A percentile compares a stretch with the other conserved stretches of the same genome.
These are phyloP conservation scores for Aspidiotus rigidus DNA, from an alignment of 2,888 invertebrate species.

Conservation along the genomic window DNA sequence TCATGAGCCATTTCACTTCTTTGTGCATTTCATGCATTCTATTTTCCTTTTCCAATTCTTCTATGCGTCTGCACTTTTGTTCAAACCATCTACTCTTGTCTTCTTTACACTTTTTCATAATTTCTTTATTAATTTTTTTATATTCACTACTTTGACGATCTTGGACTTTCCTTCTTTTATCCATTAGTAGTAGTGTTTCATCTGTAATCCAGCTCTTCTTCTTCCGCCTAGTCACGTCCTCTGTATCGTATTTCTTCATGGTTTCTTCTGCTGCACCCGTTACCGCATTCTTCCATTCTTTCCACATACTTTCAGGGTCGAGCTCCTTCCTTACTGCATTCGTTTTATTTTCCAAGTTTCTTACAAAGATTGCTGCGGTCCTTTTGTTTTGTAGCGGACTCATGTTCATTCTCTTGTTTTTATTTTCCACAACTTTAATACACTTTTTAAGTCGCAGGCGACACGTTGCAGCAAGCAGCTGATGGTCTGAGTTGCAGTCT, in stretches of 20 bases:
- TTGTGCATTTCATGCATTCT: no score
- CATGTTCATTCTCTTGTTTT: no score
- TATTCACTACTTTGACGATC: neutral
- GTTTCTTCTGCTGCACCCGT: neutral
- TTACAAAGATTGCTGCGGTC: neutral
- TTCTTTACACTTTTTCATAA: neutral
- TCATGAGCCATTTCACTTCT: no score
- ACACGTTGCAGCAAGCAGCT: constrained; percentile 2
- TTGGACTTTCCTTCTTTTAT: neutral
- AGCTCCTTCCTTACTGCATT: neutral
- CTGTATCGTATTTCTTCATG: neutral
- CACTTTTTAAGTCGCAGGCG: neutral
- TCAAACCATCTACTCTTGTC: no score
- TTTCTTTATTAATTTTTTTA: neutral
- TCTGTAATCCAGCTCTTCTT: neutral
- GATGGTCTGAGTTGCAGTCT: constrained; percentile 15
- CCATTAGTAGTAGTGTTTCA: neutral
- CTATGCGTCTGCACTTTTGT: no score
- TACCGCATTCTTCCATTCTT: neutral
- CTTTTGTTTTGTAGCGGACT: neutral
- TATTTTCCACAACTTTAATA: neutral
- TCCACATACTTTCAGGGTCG: neutral
- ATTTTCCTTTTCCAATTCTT: no score
- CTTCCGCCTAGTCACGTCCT: neutral
- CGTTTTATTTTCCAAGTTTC: neutral